Percentiles rank a stretch among this genome's conserved stretches.
These are phyloP conservation scores for Rotaria sp. DNA, from an alignment of 2,888 invertebrate genomes.

Conservation along the genomic window DNA sequence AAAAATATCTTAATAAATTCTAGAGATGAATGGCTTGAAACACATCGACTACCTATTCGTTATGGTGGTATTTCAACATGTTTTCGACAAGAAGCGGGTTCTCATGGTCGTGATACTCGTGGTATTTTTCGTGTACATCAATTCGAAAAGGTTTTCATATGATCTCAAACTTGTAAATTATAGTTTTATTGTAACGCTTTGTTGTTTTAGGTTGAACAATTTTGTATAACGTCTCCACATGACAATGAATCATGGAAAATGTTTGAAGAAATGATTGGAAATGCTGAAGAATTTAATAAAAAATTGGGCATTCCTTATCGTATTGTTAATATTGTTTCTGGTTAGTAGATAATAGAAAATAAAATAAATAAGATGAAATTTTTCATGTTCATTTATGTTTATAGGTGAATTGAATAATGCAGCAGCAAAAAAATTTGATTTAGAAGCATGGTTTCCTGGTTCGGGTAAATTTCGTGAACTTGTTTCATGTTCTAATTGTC, in stretches of 20 bases:
- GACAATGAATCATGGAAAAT: conserved; percentile 93
- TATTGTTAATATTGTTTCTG: conserved; percentile 90
- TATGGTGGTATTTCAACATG: conserved; percentile 95
- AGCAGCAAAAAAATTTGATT: conserved; percentile 88
- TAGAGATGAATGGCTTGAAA: conserved; percentile 82
- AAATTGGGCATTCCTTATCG: conserved; percentile 81
- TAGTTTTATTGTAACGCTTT: conserved; percentile 48
- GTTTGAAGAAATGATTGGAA: conserved; percentile 95
- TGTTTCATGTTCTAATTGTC: conserved; percentile 96
- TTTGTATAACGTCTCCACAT: conserved; percentile 88
- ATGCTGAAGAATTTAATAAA: conserved; percentile 86
- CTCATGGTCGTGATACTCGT: conserved; percentile 93
- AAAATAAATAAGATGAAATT: not conserved
- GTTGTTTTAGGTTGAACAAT: conserved; percentile 73
- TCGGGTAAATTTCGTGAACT: conserved; percentile 89
- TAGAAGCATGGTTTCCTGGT: conserved; percentile 98
- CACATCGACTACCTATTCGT: conserved; percentile 74
- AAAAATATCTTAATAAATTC: not conserved
- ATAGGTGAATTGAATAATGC: conserved; percentile 86
- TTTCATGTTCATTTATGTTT: conserved; percentile 45
- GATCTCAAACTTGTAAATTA: conserved; percentile 50
- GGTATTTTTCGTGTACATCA: conserved; percentile 99
- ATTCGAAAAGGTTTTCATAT: conserved; percentile 72
- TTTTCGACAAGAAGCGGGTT: conserved; percentile 95
- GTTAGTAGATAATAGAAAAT: not conserved